Conservation (phyloP, 2,888 invertebrate genomes). For the Melangyna quadrimaculata region DNA sequence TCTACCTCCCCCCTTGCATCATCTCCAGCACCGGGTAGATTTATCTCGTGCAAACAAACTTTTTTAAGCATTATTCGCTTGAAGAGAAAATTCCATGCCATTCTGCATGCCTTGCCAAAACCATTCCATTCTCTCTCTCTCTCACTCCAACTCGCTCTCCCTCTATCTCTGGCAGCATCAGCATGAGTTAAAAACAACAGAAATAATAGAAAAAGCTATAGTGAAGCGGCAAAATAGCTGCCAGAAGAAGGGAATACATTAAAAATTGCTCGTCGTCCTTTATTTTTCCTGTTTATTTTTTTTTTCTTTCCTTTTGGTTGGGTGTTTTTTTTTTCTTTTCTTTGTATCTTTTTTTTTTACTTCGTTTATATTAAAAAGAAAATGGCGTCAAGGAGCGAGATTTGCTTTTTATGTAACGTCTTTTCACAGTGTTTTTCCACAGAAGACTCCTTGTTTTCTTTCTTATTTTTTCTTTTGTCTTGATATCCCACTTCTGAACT, state of each 20-base stretch:
- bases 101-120: neutral
- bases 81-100: neutral
- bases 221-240: conserved; percentile 60
- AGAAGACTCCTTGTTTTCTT: conserved; percentile 24
- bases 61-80: conserved; percentile 47
- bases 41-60: conserved; percentile 32
- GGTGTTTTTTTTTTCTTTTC: neutral
- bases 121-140: neutral
- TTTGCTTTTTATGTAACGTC: conserved; percentile 69
- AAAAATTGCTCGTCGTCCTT: conserved; percentile 52
- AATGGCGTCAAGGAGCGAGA: conserved; percentile 71
- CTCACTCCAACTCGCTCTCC: neutral
- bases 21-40: neutral
- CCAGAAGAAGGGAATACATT: conserved; percentile 62
- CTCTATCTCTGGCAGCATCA: neutral
- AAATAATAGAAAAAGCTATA: conserved; percentile 37
- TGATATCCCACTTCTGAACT: neutral
- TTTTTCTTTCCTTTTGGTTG: neutral
- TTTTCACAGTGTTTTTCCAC: conserved; percentile 59
- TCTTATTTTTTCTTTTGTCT: neutral
- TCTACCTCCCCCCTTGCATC: neutral
- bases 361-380: conserved; percentile 57
- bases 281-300: conserved; percentile 15
- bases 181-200: neutral
- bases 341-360: neutral